A percentile compares a stretch with the other conserved stretches of the same genome.
Evolutionary conservation across 1,140 invertebrate species (phyloP).

Genomic region (Brachionus paranguensis): DNA sequence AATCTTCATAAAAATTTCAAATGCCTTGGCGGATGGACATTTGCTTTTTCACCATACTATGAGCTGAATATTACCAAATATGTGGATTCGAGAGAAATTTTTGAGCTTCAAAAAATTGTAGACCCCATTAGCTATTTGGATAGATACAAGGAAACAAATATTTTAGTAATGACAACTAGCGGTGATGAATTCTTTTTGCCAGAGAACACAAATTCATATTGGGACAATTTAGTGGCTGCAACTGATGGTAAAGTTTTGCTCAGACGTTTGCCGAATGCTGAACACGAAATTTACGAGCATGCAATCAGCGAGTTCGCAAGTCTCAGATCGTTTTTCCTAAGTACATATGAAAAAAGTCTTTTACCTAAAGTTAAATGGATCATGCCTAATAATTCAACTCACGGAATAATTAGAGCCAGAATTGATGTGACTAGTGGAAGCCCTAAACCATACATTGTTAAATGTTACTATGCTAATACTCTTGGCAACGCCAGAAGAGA

Average conservation of each 20-base stretch:
- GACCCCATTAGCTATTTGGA: conserved; percentile 49
- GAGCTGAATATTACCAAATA: conserved; percentile 32
- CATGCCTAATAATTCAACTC: conserved; percentile 6
- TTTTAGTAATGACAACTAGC: conserved; percentile 46
- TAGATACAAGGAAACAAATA: conserved; percentile 45
- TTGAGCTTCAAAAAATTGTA: conserved; percentile 45
- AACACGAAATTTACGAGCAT: conserved; percentile 42
- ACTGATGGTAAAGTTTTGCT: conserved; percentile 40
- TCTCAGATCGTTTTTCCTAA: conserved; percentile 45
- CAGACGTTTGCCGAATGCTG: conserved; percentile 45
- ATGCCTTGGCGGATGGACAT: conserved; percentile 39
- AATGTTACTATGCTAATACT: background rate
- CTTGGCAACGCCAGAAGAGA: conserved; percentile 8
- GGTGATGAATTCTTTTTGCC: conserved; percentile 51
- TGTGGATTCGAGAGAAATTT: background rate
- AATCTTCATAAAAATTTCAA: conserved; percentile 50
- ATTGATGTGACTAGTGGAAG: background rate
- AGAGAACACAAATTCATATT: conserved; percentile 50
- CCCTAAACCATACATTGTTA: background rate
- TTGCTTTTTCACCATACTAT: conserved; percentile 34
- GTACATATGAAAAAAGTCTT: conserved; percentile 40
- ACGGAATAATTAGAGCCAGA: conserved; percentile 1
- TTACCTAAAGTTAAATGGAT: conserved; percentile 25
- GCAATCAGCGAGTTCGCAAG: conserved; percentile 42
- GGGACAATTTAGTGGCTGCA: conserved; percentile 44